phyloP scores from a whole-genome alignment of 2,797 vertebrate genomes.

The Manis pentadactyla region DNA sequence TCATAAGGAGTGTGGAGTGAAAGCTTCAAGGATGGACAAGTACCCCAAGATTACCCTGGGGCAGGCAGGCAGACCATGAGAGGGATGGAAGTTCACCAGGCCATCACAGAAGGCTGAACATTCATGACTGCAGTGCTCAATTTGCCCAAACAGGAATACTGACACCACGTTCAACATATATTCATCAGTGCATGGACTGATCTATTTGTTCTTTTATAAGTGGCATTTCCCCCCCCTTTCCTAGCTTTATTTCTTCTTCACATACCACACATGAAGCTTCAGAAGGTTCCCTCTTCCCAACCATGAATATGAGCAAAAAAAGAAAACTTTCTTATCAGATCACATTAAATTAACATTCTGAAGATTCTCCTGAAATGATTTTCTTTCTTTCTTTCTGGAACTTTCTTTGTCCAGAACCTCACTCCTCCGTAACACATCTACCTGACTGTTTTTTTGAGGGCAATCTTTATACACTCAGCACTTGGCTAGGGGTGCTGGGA shows the following conservation, averaged over 20 bases:
- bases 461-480: background rate
- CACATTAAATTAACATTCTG: background rate
- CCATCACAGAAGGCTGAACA: background rate
- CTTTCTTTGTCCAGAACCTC: background rate
- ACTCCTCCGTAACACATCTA: background rate
- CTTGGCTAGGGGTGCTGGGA: background rate
- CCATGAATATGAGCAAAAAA: background rate
- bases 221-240: rapidly evolving
- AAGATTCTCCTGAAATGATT: conserved; percentile 8
- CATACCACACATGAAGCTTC: background rate
- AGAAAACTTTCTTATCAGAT: conserved; percentile 6
- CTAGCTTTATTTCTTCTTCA: background rate
- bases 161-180: background rate
- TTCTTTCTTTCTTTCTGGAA: conserved; percentile 47
- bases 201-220: background rate
- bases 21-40: background rate
- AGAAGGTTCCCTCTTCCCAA: background rate
- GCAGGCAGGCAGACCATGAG: background rate
- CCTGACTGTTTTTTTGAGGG: background rate
- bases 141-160: background rate
- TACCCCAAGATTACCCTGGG: background rate
- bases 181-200: no score
- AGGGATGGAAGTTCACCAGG: background rate
- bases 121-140: background rate
- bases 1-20: conserved; percentile 37